phyloP scores from a whole-genome alignment of 1,140 invertebrate species.

The Drosophila pruinosa region DNA sequence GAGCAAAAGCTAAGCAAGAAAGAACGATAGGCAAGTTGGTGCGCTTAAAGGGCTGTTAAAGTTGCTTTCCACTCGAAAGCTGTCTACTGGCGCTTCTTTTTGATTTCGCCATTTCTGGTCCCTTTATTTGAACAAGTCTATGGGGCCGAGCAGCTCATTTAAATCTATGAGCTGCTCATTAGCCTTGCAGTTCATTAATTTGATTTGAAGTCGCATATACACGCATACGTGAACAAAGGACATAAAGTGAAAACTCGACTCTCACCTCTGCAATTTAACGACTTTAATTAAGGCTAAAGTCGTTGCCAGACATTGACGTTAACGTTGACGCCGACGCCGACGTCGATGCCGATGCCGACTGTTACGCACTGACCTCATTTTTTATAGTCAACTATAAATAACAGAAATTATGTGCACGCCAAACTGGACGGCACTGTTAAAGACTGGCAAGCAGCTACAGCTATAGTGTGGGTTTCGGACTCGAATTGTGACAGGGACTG shows the following conservation, averaged over 20 bases:
- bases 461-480: neutral
- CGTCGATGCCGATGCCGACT: neutral
- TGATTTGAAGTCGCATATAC: slow-evolving; percentile 54
- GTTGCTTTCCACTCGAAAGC: too few relatives aligned
- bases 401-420: slow-evolving; percentile 76
- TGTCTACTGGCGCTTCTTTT: too few relatives aligned
- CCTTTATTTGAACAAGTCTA: slow-evolving; percentile 32
- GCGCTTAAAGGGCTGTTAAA: neutral
- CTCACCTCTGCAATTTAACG: slow-evolving; percentile 56
- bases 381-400: slow-evolving; percentile 73
- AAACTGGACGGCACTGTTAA: slow-evolving; percentile 40
- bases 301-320: slow-evolving; percentile 58
- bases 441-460: slow-evolving; percentile 8
- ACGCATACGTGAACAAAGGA: neutral
- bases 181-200: slow-evolving; percentile 70
- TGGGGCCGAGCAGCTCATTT: slow-evolving; percentile 42
- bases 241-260: slow-evolving; percentile 8
- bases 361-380: slow-evolving; percentile 66
- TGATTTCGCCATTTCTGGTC: neutral
- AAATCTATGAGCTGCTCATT: slow-evolving; percentile 73
- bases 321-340: slow-evolving; percentile 53
- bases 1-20: neutral
- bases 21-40: slow-evolving; percentile 1
- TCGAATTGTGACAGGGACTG: neutral
- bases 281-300: slow-evolving; percentile 75